phyloP scores from a whole-genome alignment of 2,888 invertebrate species.

The Drosophila diplacantha region DNA sequence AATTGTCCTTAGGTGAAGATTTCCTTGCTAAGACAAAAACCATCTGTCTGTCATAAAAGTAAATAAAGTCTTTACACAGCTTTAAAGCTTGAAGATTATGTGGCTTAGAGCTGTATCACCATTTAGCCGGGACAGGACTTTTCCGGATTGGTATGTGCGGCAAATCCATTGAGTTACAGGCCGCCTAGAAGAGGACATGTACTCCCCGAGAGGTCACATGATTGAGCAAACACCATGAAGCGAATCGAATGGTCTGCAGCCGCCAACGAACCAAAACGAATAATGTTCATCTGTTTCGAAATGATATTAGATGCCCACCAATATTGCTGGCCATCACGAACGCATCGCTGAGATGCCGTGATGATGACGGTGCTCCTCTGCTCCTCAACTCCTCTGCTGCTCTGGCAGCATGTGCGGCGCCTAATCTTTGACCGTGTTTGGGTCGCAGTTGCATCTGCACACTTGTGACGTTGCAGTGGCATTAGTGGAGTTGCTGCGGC shows the following conservation, averaged over 20 bases:
- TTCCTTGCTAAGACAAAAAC: neutral
- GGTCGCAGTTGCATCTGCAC: slow-evolving; percentile 24
- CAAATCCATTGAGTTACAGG: neutral
- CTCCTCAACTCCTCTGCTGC: neutral
- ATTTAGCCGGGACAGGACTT: neutral
- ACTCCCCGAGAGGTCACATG: neutral
- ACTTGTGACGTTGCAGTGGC: slow-evolving; percentile 52
- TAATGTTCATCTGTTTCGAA: slow-evolving; percentile 19
- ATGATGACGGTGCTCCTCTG: neutral
- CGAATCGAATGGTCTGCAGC: slow-evolving; percentile 23
- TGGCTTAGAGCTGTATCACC: neutral
- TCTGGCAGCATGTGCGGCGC: neutral
- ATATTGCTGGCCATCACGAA: slow-evolving; percentile 24
- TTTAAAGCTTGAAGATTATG: slow-evolving; percentile 2
- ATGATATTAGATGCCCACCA: slow-evolving; percentile 26
- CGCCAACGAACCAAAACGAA: slow-evolving; percentile 27
- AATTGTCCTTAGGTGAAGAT: neutral
- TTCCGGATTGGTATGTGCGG: neutral
- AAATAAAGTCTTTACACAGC: neutral
- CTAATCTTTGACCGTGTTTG: slow-evolving; percentile 32
- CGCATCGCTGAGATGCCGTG: slow-evolving; percentile 21
- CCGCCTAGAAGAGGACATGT: neutral
- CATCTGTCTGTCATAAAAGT: slow-evolving; percentile 1
- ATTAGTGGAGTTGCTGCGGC: slow-evolving; percentile 62
- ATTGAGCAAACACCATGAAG: slow-evolving; percentile 30